These are phyloP conservation scores for Dreissena polymorpha DNA, from an alignment of 1,140 invertebrate species.

Conservation along the genomic window DNA sequence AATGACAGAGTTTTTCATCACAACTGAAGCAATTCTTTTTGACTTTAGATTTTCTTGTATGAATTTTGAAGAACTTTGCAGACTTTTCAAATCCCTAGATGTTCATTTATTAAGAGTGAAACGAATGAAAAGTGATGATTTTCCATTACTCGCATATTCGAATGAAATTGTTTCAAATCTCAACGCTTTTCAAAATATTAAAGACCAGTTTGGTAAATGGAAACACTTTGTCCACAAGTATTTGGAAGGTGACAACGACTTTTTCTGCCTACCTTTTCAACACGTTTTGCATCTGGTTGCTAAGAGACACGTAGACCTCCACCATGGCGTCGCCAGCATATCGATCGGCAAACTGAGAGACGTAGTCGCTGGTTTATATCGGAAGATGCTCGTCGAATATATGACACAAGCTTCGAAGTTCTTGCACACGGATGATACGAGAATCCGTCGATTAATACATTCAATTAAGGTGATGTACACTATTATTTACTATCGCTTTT, in stretches of 20 bases:
- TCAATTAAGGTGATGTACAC: slow-evolving; percentile 19
- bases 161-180: not conserved
- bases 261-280: slow-evolving; percentile 56
- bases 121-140: not conserved
- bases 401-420: slow-evolving; percentile 17
- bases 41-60: slow-evolving; percentile 61
- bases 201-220: slow-evolving; percentile 31
- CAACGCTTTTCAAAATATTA: slow-evolving; percentile 5
- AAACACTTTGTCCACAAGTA: slow-evolving; percentile 35
- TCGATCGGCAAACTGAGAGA: slow-evolving; percentile 42
- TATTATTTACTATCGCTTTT: too few relatives aligned
- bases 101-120: not conserved
- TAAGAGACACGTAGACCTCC: slow-evolving; percentile 44
- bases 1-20: slow-evolving; percentile 52
- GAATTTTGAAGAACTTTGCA: slow-evolving; percentile 57
- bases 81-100: slow-evolving; percentile 44
- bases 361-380: slow-evolving; percentile 49
- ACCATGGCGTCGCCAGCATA: slow-evolving; percentile 51
- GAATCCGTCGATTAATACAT: not conserved
- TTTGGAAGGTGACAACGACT: slow-evolving; percentile 22
- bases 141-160: not conserved
- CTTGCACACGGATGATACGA: slow-evolving; percentile 12
- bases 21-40: slow-evolving; percentile 62
- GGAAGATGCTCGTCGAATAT: slow-evolving; percentile 19
- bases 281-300: slow-evolving; percentile 52